Conservation (phyloP, 2,113 vertebrate genomes). For the Amazona vittata region DNA sequence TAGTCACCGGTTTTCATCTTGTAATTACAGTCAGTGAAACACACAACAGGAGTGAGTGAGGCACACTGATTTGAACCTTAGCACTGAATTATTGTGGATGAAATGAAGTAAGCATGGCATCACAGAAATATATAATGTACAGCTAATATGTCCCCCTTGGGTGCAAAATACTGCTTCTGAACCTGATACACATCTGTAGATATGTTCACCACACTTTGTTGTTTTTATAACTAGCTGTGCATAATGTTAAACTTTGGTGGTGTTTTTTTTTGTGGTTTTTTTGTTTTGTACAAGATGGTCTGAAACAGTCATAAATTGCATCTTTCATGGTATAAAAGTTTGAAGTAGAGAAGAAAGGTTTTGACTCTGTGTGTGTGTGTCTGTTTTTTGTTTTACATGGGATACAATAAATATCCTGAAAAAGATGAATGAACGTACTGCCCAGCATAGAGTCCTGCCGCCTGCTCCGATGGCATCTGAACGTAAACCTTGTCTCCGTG, state of each 20-base stretch:
- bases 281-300: constrained; percentile 71
- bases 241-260: constrained; percentile 55
- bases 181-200: constrained; percentile 38
- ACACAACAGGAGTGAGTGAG: constrained; percentile 45
- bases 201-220: constrained; percentile 36
- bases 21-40: constrained; percentile 21
- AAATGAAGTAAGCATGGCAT: constrained; percentile 69
- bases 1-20: constrained; percentile 39
- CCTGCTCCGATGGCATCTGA: constrained; percentile 95
- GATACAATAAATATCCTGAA: constrained; percentile 97
- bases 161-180: constrained; percentile 60
- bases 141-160: constrained; percentile 68
- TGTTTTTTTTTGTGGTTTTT: neutral
- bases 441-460: constrained; percentile 93
- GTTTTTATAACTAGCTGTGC: constrained; percentile 63
- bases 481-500: constrained; percentile 90
- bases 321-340: constrained; percentile 68
- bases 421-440: constrained; percentile 96
- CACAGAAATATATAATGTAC: constrained; percentile 67
- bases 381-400: constrained; percentile 80
- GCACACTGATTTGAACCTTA: constrained; percentile 42
- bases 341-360: constrained; percentile 62
- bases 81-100: constrained; percentile 50
- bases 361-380: neutral
- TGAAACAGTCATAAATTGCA: constrained; percentile 71